Evolutionary conservation across 2,113 vertebrate species (phyloP).

Genomic region (Catharus bicknelli): DNA sequence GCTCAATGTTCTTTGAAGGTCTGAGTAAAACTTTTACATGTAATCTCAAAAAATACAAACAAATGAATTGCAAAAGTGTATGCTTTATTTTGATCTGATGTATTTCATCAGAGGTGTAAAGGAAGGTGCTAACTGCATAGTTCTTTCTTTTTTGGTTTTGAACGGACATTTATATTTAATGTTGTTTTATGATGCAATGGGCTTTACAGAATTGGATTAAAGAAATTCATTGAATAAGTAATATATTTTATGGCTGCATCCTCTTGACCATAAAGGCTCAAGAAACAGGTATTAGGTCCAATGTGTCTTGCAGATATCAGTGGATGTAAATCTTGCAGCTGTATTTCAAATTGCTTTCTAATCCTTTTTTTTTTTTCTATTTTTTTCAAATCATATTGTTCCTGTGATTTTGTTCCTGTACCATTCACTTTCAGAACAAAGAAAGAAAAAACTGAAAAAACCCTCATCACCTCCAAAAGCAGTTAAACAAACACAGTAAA

Average conservation of each 20-base stretch:
- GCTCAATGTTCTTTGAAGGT: background rate
- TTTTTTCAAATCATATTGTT: too few relatives aligned
- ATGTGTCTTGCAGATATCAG: conserved; percentile 50
- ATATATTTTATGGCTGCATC: background rate
- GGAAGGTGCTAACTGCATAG: background rate
- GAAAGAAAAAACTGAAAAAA: background rate
- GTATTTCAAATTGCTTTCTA: too few relatives aligned
- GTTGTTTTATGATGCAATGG: conserved; percentile 15
- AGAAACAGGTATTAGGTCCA: conserved; percentile 3
- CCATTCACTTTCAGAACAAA: background rate
- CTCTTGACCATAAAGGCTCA: conserved; percentile 40
- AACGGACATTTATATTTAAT: conserved; percentile 16
- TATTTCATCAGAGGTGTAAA: background rate
- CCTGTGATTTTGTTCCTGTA: background rate
- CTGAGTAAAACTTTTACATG: background rate
- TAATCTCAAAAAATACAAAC: background rate
- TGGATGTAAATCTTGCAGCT: background rate
- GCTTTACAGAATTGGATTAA: conserved; percentile 50
- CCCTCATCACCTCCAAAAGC: background rate
- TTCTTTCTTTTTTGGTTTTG: background rate
- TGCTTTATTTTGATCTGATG: background rate
- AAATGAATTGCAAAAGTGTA: background rate
- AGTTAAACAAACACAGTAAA: background rate
- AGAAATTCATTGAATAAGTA: conserved; percentile 39
- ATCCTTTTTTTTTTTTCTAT: too few relatives aligned